phyloP scores from a whole-genome alignment of 1,140 invertebrate genomes.

The Batillaria attramentaria region DNA sequence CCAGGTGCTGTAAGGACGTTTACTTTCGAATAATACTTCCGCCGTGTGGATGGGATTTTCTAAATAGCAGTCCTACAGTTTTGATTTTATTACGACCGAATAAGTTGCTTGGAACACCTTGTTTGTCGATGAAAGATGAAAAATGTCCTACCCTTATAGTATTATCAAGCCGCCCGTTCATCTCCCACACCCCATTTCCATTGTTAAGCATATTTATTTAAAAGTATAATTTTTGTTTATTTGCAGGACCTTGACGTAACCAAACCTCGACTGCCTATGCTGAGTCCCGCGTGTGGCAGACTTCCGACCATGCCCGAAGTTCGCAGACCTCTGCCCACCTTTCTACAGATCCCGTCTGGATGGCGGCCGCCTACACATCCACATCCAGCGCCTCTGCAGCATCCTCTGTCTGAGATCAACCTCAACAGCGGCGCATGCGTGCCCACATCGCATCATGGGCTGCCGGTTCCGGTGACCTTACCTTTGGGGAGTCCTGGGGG shows the following conservation, averaged over 20 bases:
- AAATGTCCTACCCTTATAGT: not conserved
- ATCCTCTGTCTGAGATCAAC: conserved; percentile 37
- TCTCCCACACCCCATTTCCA: not conserved
- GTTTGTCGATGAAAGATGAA: not conserved
- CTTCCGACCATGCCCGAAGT: conserved; percentile 32
- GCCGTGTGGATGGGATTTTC: not conserved
- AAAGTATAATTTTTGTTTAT: conserved; percentile 9
- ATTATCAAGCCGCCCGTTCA: not conserved
- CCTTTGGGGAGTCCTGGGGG: conserved; percentile 15
- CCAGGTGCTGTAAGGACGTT: too few species aligned
- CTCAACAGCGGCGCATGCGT: conserved; percentile 36
- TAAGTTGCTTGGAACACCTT: not conserved
- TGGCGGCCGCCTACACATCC: not conserved
- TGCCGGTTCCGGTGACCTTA: conserved; percentile 24
- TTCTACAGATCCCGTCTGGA: conserved; percentile 24
- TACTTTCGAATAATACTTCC: not conserved
- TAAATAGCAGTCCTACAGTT: not conserved
- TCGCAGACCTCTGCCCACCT: conserved; percentile 32
- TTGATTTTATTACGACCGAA: not conserved
- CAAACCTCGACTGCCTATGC: conserved; percentile 24
- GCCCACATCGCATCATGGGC: conserved; percentile 23
- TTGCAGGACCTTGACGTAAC: conserved; percentile 23
- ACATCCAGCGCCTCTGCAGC: not conserved
- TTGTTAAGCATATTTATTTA: not conserved
- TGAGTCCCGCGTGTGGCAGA: conserved; percentile 31